Evolutionary conservation across 1,140 invertebrate genomes (phyloP), one percentile per base, ranked within the genome.

Genomic region (Forficula auricularia): DNA sequence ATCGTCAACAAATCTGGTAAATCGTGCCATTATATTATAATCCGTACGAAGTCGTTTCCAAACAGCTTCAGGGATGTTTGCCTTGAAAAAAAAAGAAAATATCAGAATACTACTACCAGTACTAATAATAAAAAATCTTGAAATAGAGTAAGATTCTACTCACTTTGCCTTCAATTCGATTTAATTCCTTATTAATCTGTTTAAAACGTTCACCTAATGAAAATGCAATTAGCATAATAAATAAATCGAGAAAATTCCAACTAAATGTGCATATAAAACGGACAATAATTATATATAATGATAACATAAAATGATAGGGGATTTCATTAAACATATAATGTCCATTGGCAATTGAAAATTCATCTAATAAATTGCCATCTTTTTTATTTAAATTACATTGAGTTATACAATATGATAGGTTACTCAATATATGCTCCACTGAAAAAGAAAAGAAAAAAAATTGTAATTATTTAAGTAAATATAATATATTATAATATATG

Each of bases 161-260:
- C 13, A 35, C 34, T n/a, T 35, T 35, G n/a, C 34, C 34, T 35
- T 14, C 34, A 6, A 14, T 7, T 7, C 4, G n/a, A 35, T 7
- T 4, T 16, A 35, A 14, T 16, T n/a, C 13, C n/a, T 35, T 13
- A n/a, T 35, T 35, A 35, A 35, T 14, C 34, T 14, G 34, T 7
- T 13, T 4, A 35, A 35, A 14, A 7, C 15, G n/a, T 14, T 14
- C n/a, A 6, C 4, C 4, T 14, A 35, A 14, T 7, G n/a, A 4
- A 14, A 35, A 14, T 4, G 4, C 13, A n/a, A 35, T 35, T 4
- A 35, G 4, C 4, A 35, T 35, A 35, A 35, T n/a, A 35, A 35
- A 35, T 35, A 35, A 35, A 16, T 35, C 34, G 6, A 16, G n/a
- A 16, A 7, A 35, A 35, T 35, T 35, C 34, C 34, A 35, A n/a